Evolutionary conservation across 2,113 vertebrate genomes (phyloP).

Genomic region (Amphilophus citrinellus): DNA sequence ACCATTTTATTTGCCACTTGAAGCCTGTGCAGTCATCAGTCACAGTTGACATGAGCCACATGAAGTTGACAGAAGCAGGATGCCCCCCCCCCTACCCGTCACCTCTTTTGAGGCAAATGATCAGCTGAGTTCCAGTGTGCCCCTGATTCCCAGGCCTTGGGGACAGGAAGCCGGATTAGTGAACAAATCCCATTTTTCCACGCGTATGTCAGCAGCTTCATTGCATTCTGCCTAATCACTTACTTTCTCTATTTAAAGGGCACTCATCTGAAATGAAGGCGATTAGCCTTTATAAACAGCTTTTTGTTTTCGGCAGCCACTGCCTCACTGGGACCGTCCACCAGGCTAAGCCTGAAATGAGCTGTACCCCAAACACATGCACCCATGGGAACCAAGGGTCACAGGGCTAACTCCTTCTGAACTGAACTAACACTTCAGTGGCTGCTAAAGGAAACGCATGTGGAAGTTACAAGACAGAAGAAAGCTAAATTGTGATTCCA

Average conservation of each 20-base stretch:
- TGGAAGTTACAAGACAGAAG: constrained; percentile 5
- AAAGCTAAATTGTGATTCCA: constrained; percentile 29
- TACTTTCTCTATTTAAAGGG: constrained; percentile 61
- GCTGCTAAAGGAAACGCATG: not conserved
- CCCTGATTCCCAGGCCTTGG: constrained; percentile 73
- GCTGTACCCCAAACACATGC: constrained; percentile 28
- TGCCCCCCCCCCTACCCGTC: not conserved
- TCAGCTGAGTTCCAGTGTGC: constrained; percentile 47
- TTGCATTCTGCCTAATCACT: constrained; percentile 67
- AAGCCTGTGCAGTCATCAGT: constrained; percentile 1
- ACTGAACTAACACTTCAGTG: constrained; percentile 7
- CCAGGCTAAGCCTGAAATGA: constrained; percentile 15
- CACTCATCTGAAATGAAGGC: constrained; percentile 78
- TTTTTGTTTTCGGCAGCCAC: constrained; percentile 44
- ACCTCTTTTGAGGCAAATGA: constrained; percentile 17
- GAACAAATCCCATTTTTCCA: constrained; percentile 68
- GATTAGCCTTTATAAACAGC: constrained; percentile 77
- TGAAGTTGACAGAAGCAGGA: constrained; percentile 35
- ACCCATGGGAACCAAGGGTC: constrained; percentile 60
- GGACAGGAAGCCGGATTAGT: constrained; percentile 82
- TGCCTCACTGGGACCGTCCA: constrained; percentile 27
- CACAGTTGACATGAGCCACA: constrained; percentile 14
- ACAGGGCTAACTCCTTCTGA: constrained; percentile 16
- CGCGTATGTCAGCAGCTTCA: constrained; percentile 64
- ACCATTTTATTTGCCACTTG: constrained; percentile 21